These are phyloP conservation scores for Apotomis capreana DNA, from an alignment of 2,888 invertebrate species.

Conservation along the genomic window DNA sequence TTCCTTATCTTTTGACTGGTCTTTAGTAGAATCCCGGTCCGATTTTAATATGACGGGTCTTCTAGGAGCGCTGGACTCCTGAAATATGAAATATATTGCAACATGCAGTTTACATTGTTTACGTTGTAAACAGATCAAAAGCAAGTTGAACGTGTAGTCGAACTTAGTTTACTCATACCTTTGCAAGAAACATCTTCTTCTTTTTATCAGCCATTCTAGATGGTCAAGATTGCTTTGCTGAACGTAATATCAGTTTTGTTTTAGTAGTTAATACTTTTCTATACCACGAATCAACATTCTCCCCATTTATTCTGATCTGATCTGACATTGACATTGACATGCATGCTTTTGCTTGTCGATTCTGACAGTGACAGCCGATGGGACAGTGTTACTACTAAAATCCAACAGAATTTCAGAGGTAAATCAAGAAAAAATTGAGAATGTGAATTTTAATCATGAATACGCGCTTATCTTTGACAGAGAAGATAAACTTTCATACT, in stretches of 20 bases:
- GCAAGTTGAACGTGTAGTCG: not conserved
- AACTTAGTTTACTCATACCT: slow-evolving; percentile 51
- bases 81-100: slow-evolving; percentile 42
- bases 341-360: too few species aligned
- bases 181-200: slow-evolving; percentile 74
- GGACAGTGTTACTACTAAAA: too few species aligned
- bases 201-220: slow-evolving; percentile 73
- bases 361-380: too few species aligned
- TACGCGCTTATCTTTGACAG: too few species aligned
- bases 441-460: too few species aligned
- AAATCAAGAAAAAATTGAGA: too few species aligned
- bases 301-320: too few species aligned
- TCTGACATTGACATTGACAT: too few species aligned
- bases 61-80: slow-evolving; percentile 68
- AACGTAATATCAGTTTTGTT: not conserved
- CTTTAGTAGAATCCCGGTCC: slow-evolving; percentile 72
- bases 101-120: not conserved
- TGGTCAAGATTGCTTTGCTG: not conserved
- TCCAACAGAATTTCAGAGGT: too few species aligned
- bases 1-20: slow-evolving; percentile 69
- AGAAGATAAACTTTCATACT: too few species aligned
- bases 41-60: slow-evolving; percentile 79
- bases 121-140: not conserved
- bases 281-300: too few species aligned
- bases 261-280: too few species aligned